Percentiles rank a stretch among this genome's conserved stretches.
Conservation (phyloP, 2,888 invertebrate genomes). For the Nemoura dubitans region DNA sequence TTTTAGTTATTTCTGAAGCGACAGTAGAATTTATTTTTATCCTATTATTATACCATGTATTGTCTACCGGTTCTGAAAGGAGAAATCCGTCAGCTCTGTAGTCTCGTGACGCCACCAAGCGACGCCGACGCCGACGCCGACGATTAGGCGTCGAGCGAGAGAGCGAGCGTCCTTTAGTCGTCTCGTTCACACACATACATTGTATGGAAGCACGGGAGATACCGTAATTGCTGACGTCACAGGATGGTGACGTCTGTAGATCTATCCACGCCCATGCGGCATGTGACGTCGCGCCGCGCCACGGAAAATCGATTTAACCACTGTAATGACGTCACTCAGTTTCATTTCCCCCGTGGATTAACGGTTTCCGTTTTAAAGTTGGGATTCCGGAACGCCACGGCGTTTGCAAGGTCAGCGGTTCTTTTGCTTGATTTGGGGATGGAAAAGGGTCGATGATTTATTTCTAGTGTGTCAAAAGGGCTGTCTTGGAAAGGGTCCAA, state of each 20-base stretch:
- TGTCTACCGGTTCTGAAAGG: background rate
- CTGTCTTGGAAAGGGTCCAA: background rate
- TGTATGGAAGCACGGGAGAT: conserved; percentile 44
- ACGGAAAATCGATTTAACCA: conserved; percentile 48
- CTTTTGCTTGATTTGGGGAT: background rate
- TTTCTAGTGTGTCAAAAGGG: background rate
- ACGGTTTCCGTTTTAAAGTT: conserved; percentile 21
- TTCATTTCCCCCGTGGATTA: background rate
- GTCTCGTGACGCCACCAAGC: conserved; percentile 45
- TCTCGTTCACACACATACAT: conserved; percentile 28
- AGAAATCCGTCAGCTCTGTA: background rate
- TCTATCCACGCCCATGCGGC: conserved; percentile 50
- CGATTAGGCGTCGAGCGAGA: background rate
- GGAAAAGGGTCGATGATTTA: background rate
- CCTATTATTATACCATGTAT: background rate
- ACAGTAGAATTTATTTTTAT: background rate
- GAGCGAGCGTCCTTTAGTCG: conserved; percentile 42
- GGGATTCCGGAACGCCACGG: background rate
- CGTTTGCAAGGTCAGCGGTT: background rate
- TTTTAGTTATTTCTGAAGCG: background rate
- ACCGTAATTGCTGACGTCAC: conserved; percentile 50
- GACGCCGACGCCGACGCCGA: background rate
- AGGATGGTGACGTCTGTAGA: conserved; percentile 42
- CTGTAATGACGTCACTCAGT: conserved; percentile 38
- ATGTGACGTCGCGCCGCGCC: conserved; percentile 49